These are phyloP conservation scores for Ranitomeya imitator DNA, from an alignment of 2,113 vertebrate species.

Conservation along the genomic window DNA sequence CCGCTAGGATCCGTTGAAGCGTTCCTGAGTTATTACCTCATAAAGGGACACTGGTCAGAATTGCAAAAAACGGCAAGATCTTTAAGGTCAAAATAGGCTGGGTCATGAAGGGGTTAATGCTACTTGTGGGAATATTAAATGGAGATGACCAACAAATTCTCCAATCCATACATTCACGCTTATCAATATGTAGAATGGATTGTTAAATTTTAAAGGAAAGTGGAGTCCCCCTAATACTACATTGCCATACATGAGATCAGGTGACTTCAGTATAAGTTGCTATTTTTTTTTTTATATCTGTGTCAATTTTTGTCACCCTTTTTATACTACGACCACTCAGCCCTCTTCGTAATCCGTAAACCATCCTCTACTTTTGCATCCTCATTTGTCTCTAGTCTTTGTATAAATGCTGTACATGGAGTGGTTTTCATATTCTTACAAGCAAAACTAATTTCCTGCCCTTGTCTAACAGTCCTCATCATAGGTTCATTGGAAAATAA, in stretches of 20 bases:
- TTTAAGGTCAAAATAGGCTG: too few relatives aligned
- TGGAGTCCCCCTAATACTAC: neutral
- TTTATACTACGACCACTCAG: neutral
- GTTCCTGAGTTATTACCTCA: too few relatives aligned
- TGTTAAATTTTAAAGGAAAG: neutral
- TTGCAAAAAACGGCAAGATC: too few relatives aligned
- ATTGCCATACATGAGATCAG: neutral
- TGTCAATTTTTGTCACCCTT: neutral
- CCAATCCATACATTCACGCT: neutral
- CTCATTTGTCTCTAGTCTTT: neutral
- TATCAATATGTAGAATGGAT: neutral
- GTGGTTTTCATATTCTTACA: conserved; percentile 8
- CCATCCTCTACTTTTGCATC: neutral
- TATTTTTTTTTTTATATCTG: neutral
- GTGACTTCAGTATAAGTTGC: neutral
- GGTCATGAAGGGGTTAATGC: too few relatives aligned
- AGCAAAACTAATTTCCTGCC: conserved; percentile 33
- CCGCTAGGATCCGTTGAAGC: too few relatives aligned
- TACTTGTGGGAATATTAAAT: neutral
- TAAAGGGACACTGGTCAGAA: too few relatives aligned
- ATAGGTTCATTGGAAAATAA: conserved; percentile 35
- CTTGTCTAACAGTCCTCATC: conserved; percentile 5
- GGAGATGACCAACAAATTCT: neutral
- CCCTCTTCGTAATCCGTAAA: neutral
- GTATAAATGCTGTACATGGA: neutral